Conservation (phyloP, 2,797 vertebrate genomes). For the Nasua narica region DNA sequence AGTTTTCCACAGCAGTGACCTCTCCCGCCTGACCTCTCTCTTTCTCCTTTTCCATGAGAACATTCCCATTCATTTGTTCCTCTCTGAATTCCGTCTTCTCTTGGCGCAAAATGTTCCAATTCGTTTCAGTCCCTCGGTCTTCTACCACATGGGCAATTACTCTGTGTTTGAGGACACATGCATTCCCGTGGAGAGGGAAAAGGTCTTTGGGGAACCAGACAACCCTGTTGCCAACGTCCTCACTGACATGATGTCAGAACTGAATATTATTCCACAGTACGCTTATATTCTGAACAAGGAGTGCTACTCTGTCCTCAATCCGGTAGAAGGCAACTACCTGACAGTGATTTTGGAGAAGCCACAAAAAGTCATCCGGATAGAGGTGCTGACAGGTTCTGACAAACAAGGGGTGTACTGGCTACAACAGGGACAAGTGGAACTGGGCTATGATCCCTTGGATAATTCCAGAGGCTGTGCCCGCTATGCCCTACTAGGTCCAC, state of each 20-base stretch:
- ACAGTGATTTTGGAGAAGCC: slow-evolving; percentile 83
- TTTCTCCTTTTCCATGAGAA: slow-evolving; percentile 93
- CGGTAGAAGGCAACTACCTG: slow-evolving; percentile 81
- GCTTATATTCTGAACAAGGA: slow-evolving; percentile 83
- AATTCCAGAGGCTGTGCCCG: slow-evolving; percentile 71
- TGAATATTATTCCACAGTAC: slow-evolving; percentile 76
- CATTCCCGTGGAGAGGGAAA: slow-evolving; percentile 85
- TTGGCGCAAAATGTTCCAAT: slow-evolving; percentile 86
- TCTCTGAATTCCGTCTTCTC: slow-evolving; percentile 86
- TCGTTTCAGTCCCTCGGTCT: slow-evolving; percentile 87
- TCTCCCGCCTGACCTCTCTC: slow-evolving; percentile 87
- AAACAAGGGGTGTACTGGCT: slow-evolving; percentile 79
- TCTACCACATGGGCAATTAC: slow-evolving; percentile 87
- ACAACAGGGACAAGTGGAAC: slow-evolving; percentile 82
- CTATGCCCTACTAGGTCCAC: slow-evolving; percentile 81
- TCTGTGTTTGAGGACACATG: slow-evolving; percentile 85
- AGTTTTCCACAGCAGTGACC: slow-evolving; percentile 87
- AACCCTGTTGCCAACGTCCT: slow-evolving; percentile 80
- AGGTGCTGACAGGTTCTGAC: slow-evolving; percentile 83
- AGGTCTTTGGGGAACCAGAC: slow-evolving; percentile 81
- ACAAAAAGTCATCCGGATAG: slow-evolving; percentile 72
- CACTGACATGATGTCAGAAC: slow-evolving; percentile 80
- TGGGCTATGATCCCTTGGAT: slow-evolving; percentile 72
- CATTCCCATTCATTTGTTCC: slow-evolving; percentile 90
- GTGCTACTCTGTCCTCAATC: slow-evolving; percentile 85